Base-by-base conservation (phyloP, 2,888 invertebrate species). In the Fabriciana adippe region DNA sequence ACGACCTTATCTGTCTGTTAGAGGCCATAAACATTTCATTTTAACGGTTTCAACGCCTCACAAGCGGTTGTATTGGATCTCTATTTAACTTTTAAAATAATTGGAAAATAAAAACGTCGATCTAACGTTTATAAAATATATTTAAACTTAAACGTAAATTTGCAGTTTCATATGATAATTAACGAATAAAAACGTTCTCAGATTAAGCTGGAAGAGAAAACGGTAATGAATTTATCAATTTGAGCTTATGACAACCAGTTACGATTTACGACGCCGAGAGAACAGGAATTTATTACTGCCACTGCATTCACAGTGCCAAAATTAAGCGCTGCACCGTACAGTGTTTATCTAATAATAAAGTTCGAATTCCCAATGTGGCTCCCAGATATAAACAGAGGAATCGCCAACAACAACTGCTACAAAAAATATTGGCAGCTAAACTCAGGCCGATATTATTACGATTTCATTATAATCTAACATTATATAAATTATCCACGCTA, bases 281-380 rank as follows among this genome's bases (percentile, higher is more conserved):
- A 56, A 45, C 57, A 65, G 50, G 67, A 54, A 69, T 71, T 71
- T 67, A 55, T 63, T 59, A 67, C 60, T 26, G 48, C 63, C 55
- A 59, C 59, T 41, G 54, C 64, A 59, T 51, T 51, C 55, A 51
- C n/a, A 48, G 61, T 64, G 69, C 69, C 71, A 69, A 67, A 69
- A 67, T 59, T 67, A 64, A 69, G 56, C 57, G 15, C 59, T 54
- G 62, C 50, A 67, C 45, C 16, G 53, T 57, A 55, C 53, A 64
- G 55, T 62, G 69, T 69, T 71, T 71, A 62, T 67, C 61, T 71
- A 69, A 69, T 71, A 69, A 71, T 71, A 69, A 71, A 69, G 61
- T 66, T 45, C 45, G 54, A 61, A 57, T 54, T 60, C 54, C 61
- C 47, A 60, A 66, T 68, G 55, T 60, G 64, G 56, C 64, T 66